Base-by-base conservation (phyloP, 2,113 vertebrate species). In the Oreotrochilus melanogaster region DNA sequence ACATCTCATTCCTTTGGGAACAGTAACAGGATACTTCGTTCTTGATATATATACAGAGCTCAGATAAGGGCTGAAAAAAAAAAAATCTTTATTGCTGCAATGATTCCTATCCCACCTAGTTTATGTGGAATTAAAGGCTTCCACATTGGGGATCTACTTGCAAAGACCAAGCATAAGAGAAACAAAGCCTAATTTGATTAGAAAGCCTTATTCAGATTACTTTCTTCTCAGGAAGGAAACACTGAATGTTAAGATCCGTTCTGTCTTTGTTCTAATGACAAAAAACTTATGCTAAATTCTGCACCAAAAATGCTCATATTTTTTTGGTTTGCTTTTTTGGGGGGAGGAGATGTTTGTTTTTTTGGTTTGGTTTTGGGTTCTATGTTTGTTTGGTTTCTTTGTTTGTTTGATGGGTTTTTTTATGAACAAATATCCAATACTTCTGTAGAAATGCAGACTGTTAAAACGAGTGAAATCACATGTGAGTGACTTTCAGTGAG, bases 1-100 rank as follows among this genome's bases (percentile, higher is more conserved):
- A 43, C 15, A 54, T 4, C 7, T 88, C 8, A 1, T 42, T 88
- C 37, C 50, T 93, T 39, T 33, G 17, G 14, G 62, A 2, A 3
- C 18, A 61, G 16, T 14, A 69, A 43, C 4, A 48, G 39, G 23
- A 39, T 31, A 28, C 2, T 62, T 35, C 43, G 9, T 66, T 43
- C 25, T 25, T 66, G 2, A 9, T 1, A 0, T 43, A 11, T 9
- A 1, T 24, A 27, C 23, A 56, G 10, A 79, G 15, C 18, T 78
- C 21, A 58, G 24, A 45, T 45, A 39, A 42, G 3, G 5, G 12
- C 22, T 45, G 43, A 17, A 45, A 51, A 35, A 35, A 35, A 51
- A 45, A 51, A n/a, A 35, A 67, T 56, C 9, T 57, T 58, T 48
- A 27, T 22, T 64, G 25, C 31, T 78, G 35, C 24, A 65, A 8